Evolutionary conservation across 2,797 vertebrate species (phyloP), one percentile per base, ranked within the genome.

Genomic region (Periophthalmus magnuspinnatus): DNA sequence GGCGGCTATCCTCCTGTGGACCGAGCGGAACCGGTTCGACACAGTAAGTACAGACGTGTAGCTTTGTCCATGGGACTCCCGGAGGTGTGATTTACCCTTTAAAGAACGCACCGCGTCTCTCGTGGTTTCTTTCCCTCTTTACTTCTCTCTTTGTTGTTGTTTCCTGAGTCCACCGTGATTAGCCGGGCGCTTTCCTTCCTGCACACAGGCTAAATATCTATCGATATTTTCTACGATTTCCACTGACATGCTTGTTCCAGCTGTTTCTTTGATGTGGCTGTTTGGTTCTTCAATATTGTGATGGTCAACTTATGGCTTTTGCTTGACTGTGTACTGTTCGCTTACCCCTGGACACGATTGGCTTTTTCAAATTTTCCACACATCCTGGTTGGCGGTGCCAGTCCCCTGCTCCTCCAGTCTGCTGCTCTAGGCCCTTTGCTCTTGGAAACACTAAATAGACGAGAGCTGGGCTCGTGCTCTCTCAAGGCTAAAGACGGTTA

Each of bases 11-110:
- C 84, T 82, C 81, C 72, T 80, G 89, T 88, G 92, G 91, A 92
- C 90, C 92, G 90, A 89, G 82, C 73, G 74, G 87, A 84, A 84
- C 89, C 91, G 90, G 89, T 85, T 93, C 91, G 82, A 87, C 82
- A 70, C 88, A 90, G 93, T 93, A 85, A 93, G 93, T 93, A 84
- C 10, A 22, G 8, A 69, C 68, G 65, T 38, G 24, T 38, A 59
- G 73, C 50, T 60, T 68, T 34, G 45, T 62, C 58, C 28, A 60
- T 67, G 24, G 24, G 61, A 54, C n/a, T 73, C 65, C 65, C 57
- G 3, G 67, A 59, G 69, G 83, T 79, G 78, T 69, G 67, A 13
- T 79, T 69, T 75, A 3, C 50, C 65, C 33, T 0, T 19, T 68
- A 0, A 45, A 5, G 61, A 34, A 67, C n/a, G 14, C 67, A 17